These are phyloP conservation scores for Catharus ustulatus DNA, from an alignment of 2,797 vertebrate species.

Conservation along the genomic window DNA sequence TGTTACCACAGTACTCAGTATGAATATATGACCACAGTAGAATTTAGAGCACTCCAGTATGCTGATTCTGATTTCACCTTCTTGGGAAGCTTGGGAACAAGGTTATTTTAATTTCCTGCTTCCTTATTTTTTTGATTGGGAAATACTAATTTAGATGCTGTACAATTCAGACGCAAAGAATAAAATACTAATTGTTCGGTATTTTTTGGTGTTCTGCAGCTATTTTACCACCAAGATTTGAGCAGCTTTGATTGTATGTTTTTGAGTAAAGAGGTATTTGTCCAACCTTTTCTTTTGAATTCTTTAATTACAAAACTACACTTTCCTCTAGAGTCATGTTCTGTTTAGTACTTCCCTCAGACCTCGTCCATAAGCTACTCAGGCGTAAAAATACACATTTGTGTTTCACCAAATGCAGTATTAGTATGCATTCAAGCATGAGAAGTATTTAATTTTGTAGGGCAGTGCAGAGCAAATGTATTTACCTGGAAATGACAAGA, in stretches of 20 bases:
- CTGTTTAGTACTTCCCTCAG: neutral
- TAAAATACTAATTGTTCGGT: neutral
- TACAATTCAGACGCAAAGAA: neutral
- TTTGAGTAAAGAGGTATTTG: neutral
- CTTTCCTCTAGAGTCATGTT: fast-evolving
- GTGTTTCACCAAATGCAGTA: neutral
- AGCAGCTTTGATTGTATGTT: neutral
- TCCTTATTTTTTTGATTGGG: neutral
- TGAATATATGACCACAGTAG: neutral
- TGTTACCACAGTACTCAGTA: neutral
- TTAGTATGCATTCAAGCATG: neutral
- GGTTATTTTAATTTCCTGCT: neutral
- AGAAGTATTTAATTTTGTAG: neutral
- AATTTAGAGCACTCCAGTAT: neutral
- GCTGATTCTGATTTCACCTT: neutral
- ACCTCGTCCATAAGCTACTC: neutral
- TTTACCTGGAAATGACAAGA: neutral
- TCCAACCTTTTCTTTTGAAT: neutral
- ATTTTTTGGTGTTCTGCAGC: neutral
- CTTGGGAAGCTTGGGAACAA: neutral
- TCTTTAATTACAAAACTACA: neutral
- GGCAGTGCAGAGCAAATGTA: neutral
- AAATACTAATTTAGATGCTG: neutral
- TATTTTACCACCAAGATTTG: neutral
- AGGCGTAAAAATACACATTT: neutral